phyloP scores from a whole-genome alignment of 2,888 invertebrate species.

The Chaetogeoica ovagalla region DNA sequence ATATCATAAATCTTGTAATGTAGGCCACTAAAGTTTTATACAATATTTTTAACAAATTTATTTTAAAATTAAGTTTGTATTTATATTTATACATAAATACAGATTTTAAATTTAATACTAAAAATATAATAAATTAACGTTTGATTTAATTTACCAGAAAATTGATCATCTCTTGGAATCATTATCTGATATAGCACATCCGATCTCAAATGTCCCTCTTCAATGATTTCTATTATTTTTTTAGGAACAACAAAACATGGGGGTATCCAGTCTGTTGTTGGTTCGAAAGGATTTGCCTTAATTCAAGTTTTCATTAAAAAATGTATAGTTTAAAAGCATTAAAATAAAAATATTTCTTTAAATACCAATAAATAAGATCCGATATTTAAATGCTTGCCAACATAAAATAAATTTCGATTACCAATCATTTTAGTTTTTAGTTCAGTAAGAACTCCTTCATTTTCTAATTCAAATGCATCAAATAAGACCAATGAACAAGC shows the following conservation, averaged over 20 bases:
- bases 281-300: slow-evolving; percentile 49
- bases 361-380: slow-evolving; percentile 55
- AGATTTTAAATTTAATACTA: not conserved
- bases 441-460: slow-evolving; percentile 79
- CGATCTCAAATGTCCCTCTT: not conserved
- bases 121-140: not conserved
- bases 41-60: too few relatives aligned
- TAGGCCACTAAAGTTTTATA: too few relatives aligned
- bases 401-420: slow-evolving; percentile 83
- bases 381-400: slow-evolving; percentile 61
- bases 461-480: slow-evolving; percentile 68
- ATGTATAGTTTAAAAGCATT: not conserved
- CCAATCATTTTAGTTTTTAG: slow-evolving; percentile 74
- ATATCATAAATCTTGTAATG: too few relatives aligned
- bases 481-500: slow-evolving; percentile 74
- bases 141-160: slow-evolving; percentile 39
- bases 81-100: not conserved
- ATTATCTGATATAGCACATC: slow-evolving; percentile 34
- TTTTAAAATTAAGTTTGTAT: not conserved
- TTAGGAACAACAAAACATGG: slow-evolving; percentile 53
- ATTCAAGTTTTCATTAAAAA: not conserved
- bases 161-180: slow-evolving; percentile 46
- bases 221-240: slow-evolving; percentile 46
- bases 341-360: not conserved
- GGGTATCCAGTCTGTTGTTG: slow-evolving; percentile 53